These are phyloP conservation scores for Agapornis canus DNA, from an alignment of 2,797 vertebrate genomes.

Conservation along the genomic window DNA sequence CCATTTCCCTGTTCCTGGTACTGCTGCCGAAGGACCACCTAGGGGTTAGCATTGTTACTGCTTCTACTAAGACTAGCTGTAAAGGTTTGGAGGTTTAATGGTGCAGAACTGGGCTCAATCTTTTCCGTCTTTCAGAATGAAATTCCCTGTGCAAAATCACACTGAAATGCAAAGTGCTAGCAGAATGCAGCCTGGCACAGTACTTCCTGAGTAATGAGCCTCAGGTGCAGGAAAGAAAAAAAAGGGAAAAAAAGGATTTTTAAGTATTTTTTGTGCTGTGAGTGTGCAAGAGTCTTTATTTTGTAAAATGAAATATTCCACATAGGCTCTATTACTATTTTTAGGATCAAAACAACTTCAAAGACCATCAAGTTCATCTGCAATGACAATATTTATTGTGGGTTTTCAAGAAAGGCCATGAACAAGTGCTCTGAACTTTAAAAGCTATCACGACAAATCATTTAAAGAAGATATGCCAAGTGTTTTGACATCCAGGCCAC, in stretches of 20 bases:
- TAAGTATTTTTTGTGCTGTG: not conserved
- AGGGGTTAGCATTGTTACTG: not conserved
- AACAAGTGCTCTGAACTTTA: slow-evolving; percentile 51
- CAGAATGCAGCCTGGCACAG: not conserved
- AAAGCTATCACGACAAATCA: slow-evolving; percentile 23
- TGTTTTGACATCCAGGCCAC: slow-evolving; percentile 31
- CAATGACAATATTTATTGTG: slow-evolving; percentile 17
- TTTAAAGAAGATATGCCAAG: slow-evolving; percentile 36
- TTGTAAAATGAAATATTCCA: not conserved
- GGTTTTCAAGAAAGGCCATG: slow-evolving; percentile 9
- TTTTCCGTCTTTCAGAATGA: not conserved
- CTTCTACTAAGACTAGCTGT: not conserved
- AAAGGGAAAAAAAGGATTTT: not conserved
- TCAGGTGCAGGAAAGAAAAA: not conserved
- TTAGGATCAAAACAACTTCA: slow-evolving; percentile 45
- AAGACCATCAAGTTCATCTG: slow-evolving; percentile 1
- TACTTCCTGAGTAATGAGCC: not conserved
- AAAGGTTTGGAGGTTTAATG: not conserved
- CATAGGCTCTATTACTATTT: not conserved
- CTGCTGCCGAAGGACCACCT: not conserved
- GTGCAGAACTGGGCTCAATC: not conserved
- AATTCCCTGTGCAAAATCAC: not conserved
- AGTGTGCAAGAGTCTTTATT: not conserved
- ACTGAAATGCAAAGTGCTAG: not conserved
- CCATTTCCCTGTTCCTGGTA: not conserved